Evolutionary conservation across 30 jellyfish, hydroid and myxozoan species (phyloP).

Genomic region (Calvadosia cruxmelitensis): DNA sequence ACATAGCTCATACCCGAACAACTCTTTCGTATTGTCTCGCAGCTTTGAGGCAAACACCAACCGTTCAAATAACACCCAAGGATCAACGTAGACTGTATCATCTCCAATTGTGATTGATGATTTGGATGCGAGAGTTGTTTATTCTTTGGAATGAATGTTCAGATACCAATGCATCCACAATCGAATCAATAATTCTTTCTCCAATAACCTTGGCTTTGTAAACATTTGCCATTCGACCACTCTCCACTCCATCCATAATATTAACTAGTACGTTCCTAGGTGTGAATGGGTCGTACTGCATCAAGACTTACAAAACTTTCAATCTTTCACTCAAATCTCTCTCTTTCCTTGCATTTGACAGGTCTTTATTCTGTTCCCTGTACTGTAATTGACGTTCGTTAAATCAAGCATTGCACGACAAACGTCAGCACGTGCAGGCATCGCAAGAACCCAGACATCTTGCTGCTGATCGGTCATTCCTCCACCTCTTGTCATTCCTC

Average conservation of each 20-base stretch:
- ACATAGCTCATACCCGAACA: slow-evolving; percentile 24
- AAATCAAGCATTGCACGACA: slow-evolving; percentile 30
- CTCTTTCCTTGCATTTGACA: slow-evolving; percentile 19
- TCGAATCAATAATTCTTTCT: too few species aligned
- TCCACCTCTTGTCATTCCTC: slow-evolving; percentile 43
- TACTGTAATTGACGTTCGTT: slow-evolving; percentile 3
- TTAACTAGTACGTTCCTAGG: too few species aligned
- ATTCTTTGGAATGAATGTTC: slow-evolving; percentile 19
- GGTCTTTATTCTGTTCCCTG: slow-evolving; percentile 48
- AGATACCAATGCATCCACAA: too few species aligned
- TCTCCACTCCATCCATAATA: too few species aligned
- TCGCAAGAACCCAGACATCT: slow-evolving; percentile 23
- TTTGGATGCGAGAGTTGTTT: slow-evolving; percentile 4
- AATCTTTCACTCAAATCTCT: slow-evolving; percentile 27
- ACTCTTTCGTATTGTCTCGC: not conserved
- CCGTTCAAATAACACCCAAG: slow-evolving; percentile 16
- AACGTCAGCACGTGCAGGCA: slow-evolving; percentile 2
- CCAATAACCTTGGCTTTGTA: too few species aligned
- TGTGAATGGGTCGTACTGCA: too few species aligned
- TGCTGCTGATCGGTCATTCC: slow-evolving; percentile 20
- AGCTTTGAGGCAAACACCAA: slow-evolving; percentile 1
- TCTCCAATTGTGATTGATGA: slow-evolving; percentile 13
- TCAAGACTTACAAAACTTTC: too few species aligned
- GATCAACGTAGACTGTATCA: slow-evolving; percentile 30
- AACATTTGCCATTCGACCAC: too few species aligned